These are phyloP conservation scores for Otus sunia DNA, from an alignment of 2,113 vertebrate genomes.

Conservation along the genomic window DNA sequence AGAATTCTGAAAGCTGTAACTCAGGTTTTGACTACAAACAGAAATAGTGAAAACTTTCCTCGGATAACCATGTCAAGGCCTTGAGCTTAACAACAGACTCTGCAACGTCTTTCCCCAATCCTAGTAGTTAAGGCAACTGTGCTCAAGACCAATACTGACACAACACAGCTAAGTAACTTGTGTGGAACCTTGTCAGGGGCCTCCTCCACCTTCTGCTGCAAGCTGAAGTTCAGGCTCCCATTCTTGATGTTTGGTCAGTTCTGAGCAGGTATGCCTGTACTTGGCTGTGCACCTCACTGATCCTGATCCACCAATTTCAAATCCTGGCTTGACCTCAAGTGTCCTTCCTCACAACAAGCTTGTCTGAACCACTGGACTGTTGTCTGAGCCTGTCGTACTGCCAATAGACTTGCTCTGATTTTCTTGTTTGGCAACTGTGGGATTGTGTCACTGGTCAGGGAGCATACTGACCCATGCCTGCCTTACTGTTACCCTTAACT, in stretches of 20 bases:
- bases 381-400: background rate
- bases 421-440: background rate
- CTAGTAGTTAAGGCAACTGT: background rate
- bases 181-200: background rate
- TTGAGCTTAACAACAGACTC: background rate
- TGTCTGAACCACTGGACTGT: background rate
- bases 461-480: background rate
- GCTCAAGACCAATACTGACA: background rate
- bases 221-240: background rate
- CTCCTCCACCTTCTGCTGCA: background rate
- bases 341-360: background rate
- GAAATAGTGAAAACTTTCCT: background rate
- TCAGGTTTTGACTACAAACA: background rate
- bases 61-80: background rate
- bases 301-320: background rate
- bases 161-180: background rate
- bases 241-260: background rate
- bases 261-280: background rate
- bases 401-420: background rate
- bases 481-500: background rate
- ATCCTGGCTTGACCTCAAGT: background rate
- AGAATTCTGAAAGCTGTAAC: background rate
- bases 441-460: background rate
- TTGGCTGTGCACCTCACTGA: background rate
- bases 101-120: background rate